Conservation (phyloP, 2,113 vertebrate species). For the Tragelaphus imberbis region DNA sequence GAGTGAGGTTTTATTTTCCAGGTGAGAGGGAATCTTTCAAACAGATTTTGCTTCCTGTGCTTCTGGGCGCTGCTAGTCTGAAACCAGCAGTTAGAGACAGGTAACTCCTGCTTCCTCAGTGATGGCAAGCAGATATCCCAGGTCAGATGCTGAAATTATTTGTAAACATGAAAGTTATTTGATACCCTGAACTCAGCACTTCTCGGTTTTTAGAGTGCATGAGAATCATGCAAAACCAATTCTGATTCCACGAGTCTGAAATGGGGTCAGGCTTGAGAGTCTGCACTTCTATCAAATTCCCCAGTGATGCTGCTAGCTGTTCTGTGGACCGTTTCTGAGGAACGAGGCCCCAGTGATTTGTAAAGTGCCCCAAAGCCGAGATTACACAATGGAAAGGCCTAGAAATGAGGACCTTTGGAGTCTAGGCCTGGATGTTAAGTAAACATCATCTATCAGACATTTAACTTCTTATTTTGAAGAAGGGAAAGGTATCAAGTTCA, state of each 20-base stretch:
- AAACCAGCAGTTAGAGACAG: not conserved
- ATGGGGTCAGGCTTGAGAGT: not conserved
- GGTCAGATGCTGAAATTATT: not conserved
- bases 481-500: not conserved
- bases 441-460: not conserved
- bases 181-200: not conserved
- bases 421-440: not conserved
- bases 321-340: not conserved
- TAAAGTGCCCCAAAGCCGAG: not conserved
- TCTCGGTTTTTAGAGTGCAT: not conserved
- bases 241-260: not conserved
- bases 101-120: not conserved
- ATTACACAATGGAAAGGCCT: not conserved
- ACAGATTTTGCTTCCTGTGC: not conserved
- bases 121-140: not conserved
- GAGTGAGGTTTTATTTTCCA: not conserved
- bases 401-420: not conserved
- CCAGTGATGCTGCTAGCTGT: too few relatives aligned
- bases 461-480: not conserved
- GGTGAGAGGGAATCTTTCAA: not conserved
- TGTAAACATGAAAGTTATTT: not conserved
- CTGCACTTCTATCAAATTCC: not conserved
- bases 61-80: not conserved
- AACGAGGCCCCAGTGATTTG: not conserved
- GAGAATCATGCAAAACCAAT: not conserved